A percentile compares a stretch with the other conserved stretches of the same genome.
phyloP scores from a whole-genome alignment of 2,113 vertebrate species.

The Pelodiscus sinensis region DNA sequence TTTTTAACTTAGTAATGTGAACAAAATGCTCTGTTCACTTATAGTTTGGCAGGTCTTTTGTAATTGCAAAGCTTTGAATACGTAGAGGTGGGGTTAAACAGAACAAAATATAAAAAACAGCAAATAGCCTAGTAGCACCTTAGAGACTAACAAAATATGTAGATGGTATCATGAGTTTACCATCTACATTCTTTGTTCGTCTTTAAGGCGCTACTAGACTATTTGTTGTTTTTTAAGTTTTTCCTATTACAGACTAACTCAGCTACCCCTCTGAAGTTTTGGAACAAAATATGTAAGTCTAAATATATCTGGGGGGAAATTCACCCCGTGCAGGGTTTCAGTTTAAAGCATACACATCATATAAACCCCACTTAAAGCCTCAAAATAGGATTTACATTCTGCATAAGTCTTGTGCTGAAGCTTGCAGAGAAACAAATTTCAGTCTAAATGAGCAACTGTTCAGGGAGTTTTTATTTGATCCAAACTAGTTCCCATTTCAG shows the following conservation, averaged over 20 bases:
- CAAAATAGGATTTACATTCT: neutral
- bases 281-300: neutral
- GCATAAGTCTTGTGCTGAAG: neutral
- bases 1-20: slow-evolving; percentile 1
- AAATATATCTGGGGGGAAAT: neutral
- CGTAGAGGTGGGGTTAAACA: neutral
- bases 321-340: neutral
- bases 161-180: too few relatives aligned
- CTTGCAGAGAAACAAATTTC: neutral
- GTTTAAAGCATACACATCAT: neutral
- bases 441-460: neutral
- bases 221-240: too few relatives aligned
- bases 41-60: neutral
- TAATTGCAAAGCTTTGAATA: slow-evolving; percentile 1
- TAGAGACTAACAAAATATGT: too few relatives aligned
- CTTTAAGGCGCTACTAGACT: too few relatives aligned
- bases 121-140: too few relatives aligned
- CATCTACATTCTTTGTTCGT: too few relatives aligned
- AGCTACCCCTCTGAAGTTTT: too few relatives aligned
- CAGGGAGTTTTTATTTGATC: slow-evolving; percentile 3
- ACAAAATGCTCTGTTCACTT: neutral
- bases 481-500: neutral
- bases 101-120: neutral
- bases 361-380: neutral
- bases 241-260: too few relatives aligned